Base-by-base conservation (phyloP, 2,888 invertebrate species). In the Drosophila villosipedis region DNA sequence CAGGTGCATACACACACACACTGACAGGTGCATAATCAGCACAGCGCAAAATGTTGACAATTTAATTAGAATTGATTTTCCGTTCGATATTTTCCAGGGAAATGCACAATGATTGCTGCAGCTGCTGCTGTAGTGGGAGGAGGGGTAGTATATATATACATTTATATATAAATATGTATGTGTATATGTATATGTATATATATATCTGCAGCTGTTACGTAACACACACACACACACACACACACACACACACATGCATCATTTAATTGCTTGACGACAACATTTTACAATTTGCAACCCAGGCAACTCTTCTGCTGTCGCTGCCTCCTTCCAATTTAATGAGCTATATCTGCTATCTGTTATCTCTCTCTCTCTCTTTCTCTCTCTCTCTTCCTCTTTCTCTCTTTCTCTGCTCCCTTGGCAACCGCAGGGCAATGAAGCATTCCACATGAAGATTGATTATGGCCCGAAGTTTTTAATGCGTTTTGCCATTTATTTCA, bases 21-120 rank as follows among this genome's bases (percentile, higher is more conserved):
- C 7, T 7, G 3, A 74, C 70, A 81, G 69, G 75, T 75, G 73
- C 78, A 84, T 86, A 85, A 85, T 86, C 76, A 88, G 89, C 73
- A 76, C 54, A 71, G 63, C 71, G 58, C 67, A 78, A 85, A 83
- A 74, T 78, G 82, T 84, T 83, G 82, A 89, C 88, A 89, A 91
- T 91, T 89, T 91, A 91, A 91, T 90, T 92, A 91, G 88, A 92
- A 91, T 92, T 91, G 92, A 91, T 92, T 91, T 91, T 91, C 76
- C 83, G 91, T 91, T 91, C 91, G 88, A 91, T 91, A 91, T 89
- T 91, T 91, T 91, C 92, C 90, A 92, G 92, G 90, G 90, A 92
- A 91, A 90, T 90, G 83, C 84, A 76, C 81, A 81, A 49, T 64
- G 47, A 69, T 54, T 37, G 25, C 47, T 47, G 28, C 31, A 61